phyloP scores from a whole-genome alignment of 92 coral and sea anemone species.

The Galaxea fascicularis region DNA sequence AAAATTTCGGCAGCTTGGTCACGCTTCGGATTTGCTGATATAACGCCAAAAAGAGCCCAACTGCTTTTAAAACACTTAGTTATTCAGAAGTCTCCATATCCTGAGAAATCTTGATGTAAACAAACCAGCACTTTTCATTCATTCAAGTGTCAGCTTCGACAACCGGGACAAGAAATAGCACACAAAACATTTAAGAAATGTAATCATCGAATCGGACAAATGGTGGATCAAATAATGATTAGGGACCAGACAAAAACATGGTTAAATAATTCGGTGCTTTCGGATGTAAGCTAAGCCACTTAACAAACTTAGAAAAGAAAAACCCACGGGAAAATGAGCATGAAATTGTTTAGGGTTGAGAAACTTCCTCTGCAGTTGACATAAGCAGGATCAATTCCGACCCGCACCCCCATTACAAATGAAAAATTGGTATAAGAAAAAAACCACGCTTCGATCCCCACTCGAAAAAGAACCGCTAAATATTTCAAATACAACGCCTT shows the following conservation, averaged over 20 bases:
- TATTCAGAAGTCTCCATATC: background rate
- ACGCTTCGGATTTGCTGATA: background rate
- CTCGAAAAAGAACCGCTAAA: background rate
- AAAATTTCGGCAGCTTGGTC: background rate
- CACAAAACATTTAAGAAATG: background rate
- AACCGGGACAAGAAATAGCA: slow-evolving; percentile 1
- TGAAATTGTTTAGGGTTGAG: slow-evolving; percentile 1
- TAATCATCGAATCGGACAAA: background rate
- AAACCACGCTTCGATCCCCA: background rate
- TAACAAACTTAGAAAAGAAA: background rate
- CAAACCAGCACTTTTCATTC: slow-evolving; percentile 38
- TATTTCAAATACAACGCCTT: background rate
- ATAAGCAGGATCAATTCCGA: slow-evolving; percentile 4
- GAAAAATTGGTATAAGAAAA: background rate
- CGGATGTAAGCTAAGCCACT: background rate
- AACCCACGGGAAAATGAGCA: slow-evolving; percentile 6
- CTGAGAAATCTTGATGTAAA: slow-evolving; percentile 16
- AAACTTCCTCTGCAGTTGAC: slow-evolving; percentile 31
- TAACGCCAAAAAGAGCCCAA: background rate
- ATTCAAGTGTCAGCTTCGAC: slow-evolving; percentile 43
- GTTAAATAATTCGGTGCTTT: background rate
- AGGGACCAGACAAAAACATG: background rate
- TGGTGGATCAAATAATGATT: background rate
- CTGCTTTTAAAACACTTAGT: background rate
- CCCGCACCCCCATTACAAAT: slow-evolving; percentile 48